Evolutionary conservation across 1,140 invertebrate species (phyloP).

Genomic region (Neodiprion fabricii): DNA sequence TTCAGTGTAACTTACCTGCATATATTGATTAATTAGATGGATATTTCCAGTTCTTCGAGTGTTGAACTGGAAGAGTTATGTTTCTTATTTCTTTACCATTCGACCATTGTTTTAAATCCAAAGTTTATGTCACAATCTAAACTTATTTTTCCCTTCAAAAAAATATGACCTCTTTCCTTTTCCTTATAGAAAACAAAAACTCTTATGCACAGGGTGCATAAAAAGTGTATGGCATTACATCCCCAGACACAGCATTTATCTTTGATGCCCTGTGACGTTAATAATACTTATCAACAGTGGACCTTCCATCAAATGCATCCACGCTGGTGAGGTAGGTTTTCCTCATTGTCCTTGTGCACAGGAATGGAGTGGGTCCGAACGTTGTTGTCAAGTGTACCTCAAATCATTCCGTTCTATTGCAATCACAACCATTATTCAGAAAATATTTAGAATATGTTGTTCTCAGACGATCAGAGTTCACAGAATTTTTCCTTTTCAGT

Average conservation of each 20-base stretch:
- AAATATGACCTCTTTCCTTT: not conserved
- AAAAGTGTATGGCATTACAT: slow-evolving; percentile 87
- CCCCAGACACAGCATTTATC: slow-evolving; percentile 80
- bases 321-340: slow-evolving; percentile 63
- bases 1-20: slow-evolving; percentile 15
- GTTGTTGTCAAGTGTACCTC: not conserved
- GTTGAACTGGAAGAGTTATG: not conserved
- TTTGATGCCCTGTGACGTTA: slow-evolving; percentile 80
- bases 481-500: no score
- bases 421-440: not conserved
- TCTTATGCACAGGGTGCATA: slow-evolving; percentile 78
- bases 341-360: not conserved
- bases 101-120: not conserved
- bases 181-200: slow-evolving; percentile 70
- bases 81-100: not conserved
- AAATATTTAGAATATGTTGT: no score
- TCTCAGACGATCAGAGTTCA: no score
- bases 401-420: not conserved
- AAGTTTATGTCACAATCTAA: no score
- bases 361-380: not conserved
- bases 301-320: slow-evolving; percentile 80
- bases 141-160: no score
- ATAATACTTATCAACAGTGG: slow-evolving; percentile 91
- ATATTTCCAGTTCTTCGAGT: not conserved
- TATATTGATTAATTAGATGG: slow-evolving; percentile 14